Conservation (phyloP, 2,113 vertebrate species). For the Cyanoliseus patagonus region DNA sequence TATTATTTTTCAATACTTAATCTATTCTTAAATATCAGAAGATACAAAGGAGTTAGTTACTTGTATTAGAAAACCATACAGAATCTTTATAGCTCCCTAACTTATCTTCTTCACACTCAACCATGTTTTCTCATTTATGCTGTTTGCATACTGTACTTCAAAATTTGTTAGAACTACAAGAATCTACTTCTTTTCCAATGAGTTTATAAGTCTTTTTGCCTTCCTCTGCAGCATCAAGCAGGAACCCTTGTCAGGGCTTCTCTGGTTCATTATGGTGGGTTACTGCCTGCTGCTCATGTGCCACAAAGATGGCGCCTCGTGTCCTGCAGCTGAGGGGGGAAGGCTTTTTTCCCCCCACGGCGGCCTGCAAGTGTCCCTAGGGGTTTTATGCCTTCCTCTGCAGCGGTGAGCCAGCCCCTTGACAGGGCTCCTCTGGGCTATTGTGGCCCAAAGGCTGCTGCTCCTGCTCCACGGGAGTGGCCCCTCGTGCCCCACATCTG, state of each 20-base stretch:
- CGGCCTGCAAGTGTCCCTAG: neutral
- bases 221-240: neutral
- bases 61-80: neutral
- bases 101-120: neutral
- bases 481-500: neutral
- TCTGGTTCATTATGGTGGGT: neutral
- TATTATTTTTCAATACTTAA: neutral
- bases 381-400: neutral
- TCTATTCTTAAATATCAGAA: neutral
- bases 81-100: neutral
- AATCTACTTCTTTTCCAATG: neutral
- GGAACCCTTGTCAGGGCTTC: neutral
- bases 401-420: neutral
- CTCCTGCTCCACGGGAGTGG: fast-evolving
- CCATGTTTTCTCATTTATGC: neutral
- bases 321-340: neutral
- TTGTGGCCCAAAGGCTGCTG: neutral
- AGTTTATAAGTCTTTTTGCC: neutral
- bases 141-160: neutral
- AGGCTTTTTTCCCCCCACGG: neutral
- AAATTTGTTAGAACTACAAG: neutral
- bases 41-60: neutral
- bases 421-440: neutral
- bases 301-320: neutral
- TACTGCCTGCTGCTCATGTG: neutral